Base-by-base conservation (phyloP, 2,888 invertebrate genomes). In the Cosmorhoe ocellata region DNA sequence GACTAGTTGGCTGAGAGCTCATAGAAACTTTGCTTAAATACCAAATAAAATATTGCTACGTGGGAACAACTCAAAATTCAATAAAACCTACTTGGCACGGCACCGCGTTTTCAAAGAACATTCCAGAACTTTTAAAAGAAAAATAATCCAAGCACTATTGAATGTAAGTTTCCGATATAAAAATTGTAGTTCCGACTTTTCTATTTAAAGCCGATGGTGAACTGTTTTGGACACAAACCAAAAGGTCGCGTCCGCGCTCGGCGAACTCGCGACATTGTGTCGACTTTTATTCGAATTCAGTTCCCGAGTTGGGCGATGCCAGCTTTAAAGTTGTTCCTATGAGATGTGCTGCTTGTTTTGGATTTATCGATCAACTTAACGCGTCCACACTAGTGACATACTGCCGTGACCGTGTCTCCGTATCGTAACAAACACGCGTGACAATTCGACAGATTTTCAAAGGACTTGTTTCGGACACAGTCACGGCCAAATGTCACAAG, bases 141-240 rank as follows among this genome's bases (percentile, higher is more conserved):
- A 57, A 56, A 36, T 51, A 51, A 53, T 50, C 40, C 40, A 44
- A 30, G 12, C 34, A 32, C 47, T 51, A 63, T 63, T 63, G 58
- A 61, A 67, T 60, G 61, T 50, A 61, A 64, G 63, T 62, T 65
- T 58, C 41, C 51, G 55, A 63, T 64, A 63, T 58, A 61, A 64
- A 65, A 71, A 66, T 64, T 60, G 64, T 59, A 65, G 56, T 64
- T 56, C 52, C 55, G 42, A 59, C 59, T 64, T 64, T 63, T 69
- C 61, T 71, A 67, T 70, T 66, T 62, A 61, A 63, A 63, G 56
- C 50, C 31, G 52, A 48, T 47, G 56, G 45, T 42, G 59, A 63
- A 64, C 58, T 63, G 59, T 70, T 67, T 67, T 63, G 64, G 69
- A 63, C 61, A 42, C 44, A 42, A 43, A 66, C 69, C 62, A 67